Conservation (phyloP, 2,888 invertebrate species). For the Epistrophe eligans region DNA sequence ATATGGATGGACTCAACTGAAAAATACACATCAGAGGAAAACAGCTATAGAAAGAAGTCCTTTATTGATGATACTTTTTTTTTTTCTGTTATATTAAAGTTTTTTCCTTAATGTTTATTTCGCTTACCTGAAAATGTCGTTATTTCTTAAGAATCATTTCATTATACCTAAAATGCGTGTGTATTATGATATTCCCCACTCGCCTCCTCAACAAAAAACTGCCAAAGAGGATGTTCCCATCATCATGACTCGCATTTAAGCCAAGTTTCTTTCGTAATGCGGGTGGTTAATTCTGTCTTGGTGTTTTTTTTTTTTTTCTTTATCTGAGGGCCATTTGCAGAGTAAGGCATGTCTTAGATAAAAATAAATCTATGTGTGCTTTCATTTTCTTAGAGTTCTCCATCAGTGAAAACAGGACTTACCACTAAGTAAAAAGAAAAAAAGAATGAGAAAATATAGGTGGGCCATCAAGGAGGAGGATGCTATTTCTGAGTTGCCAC, state of each 20-base stretch:
- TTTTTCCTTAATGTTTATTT: neutral
- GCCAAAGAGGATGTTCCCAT: neutral
- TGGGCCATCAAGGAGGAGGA: conserved; percentile 10
- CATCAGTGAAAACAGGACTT: conserved; percentile 20
- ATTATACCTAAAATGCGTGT: conserved; percentile 66
- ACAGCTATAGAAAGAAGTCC: neutral
- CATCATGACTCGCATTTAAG: neutral
- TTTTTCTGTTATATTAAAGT: neutral
- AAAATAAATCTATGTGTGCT: conserved; percentile 48
- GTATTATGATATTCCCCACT: conserved; percentile 58
- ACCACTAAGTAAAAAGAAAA: conserved; percentile 1
- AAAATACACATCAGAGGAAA: conserved; percentile 16
- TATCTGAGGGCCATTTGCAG: neutral
- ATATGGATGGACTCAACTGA: conserved; percentile 29
- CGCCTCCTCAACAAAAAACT: neutral
- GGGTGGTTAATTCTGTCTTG: neutral
- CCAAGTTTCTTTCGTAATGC: neutral
- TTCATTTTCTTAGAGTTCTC: conserved; percentile 29
- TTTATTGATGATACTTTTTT: neutral
- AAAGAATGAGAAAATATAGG: neutral
- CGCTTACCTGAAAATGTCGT: conserved; percentile 38
- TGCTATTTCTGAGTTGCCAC: neutral
- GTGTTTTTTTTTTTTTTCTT: neutral
- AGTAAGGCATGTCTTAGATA: neutral
- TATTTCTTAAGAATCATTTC: conserved; percentile 61